A percentile compares a stretch with the other conserved stretches of the same genome.
Conservation (phyloP, 1,140 invertebrate species). For the Pteromalus puparum region DNA sequence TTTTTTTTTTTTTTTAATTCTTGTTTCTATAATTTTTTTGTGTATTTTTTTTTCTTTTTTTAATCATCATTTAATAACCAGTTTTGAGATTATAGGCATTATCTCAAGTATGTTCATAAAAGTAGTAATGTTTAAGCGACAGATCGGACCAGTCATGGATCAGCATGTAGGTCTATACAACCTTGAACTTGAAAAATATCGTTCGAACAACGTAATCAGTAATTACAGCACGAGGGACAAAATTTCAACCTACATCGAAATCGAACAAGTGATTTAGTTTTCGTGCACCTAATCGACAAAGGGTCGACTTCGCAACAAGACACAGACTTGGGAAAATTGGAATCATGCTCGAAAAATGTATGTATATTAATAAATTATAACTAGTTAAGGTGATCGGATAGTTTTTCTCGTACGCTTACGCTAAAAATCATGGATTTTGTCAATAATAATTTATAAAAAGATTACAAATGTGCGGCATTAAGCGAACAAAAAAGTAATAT, state of each 20-base stretch:
- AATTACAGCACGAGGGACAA: slow-evolving; percentile 31
- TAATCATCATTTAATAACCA: neutral
- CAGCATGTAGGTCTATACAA: slow-evolving; percentile 1
- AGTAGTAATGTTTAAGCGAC: neutral
- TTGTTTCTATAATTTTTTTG: slow-evolving; percentile 18
- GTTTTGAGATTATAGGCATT: neutral
- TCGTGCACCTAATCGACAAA: neutral
- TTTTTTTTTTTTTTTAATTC: slow-evolving; percentile 31
- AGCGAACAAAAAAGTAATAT: slow-evolving; percentile 57
- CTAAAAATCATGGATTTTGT: slow-evolving; percentile 29
- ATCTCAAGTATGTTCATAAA: neutral
- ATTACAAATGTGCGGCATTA: slow-evolving; percentile 52
- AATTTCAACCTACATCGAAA: slow-evolving; percentile 36
- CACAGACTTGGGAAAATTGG: slow-evolving; percentile 26
- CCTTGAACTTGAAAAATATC: neutral
- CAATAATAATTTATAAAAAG: slow-evolving; percentile 42
- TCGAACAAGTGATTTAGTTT: slow-evolving; percentile 10
- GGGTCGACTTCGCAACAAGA: slow-evolving; percentile 14
- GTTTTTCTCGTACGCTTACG: slow-evolving; percentile 17
- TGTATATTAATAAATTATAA: slow-evolving; percentile 20
- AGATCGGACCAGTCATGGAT: neutral
- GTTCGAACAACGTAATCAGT: slow-evolving; percentile 26
- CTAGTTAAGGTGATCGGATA: neutral
- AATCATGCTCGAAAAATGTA: slow-evolving; percentile 34
- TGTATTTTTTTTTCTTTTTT: slow-evolving; percentile 18